Conservation (phyloP, 1,140 invertebrate genomes). For the Eurosta solidaginis region DNA sequence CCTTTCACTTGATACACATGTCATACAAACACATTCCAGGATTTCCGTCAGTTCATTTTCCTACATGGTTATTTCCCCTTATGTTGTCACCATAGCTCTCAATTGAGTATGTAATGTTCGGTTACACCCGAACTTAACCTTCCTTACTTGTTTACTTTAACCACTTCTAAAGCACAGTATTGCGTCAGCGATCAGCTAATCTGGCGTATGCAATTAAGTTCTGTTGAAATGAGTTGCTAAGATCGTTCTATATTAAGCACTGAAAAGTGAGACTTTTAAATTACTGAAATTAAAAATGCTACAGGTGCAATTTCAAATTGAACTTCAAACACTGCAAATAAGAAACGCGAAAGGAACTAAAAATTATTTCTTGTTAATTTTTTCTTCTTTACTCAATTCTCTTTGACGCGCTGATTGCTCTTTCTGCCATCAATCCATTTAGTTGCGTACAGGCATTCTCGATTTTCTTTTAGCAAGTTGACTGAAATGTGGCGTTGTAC, state of each 20-base stretch:
- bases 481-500: neutral
- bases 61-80: no score
- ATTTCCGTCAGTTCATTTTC: no score
- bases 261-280: conserved; percentile 7
- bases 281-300: conserved; percentile 27
- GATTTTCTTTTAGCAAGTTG: neutral
- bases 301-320: neutral
- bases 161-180: no score
- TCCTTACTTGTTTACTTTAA: no score
- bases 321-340: no score
- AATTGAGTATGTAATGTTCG: no score
- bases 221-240: neutral
- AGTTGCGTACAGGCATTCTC: neutral
- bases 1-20: no score
- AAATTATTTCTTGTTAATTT: neutral
- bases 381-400: no score
- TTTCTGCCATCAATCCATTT: neutral
- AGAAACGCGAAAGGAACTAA: neutral
- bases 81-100: no score
- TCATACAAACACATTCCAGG: no score
- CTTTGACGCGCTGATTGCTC: neutral
- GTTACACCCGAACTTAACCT: no score
- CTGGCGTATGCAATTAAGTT: neutral
- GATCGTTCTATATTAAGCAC: neutral
- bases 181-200: no score